phyloP scores from a whole-genome alignment of 2,113 vertebrate genomes.

The Pelvicachromis taeniatus region DNA sequence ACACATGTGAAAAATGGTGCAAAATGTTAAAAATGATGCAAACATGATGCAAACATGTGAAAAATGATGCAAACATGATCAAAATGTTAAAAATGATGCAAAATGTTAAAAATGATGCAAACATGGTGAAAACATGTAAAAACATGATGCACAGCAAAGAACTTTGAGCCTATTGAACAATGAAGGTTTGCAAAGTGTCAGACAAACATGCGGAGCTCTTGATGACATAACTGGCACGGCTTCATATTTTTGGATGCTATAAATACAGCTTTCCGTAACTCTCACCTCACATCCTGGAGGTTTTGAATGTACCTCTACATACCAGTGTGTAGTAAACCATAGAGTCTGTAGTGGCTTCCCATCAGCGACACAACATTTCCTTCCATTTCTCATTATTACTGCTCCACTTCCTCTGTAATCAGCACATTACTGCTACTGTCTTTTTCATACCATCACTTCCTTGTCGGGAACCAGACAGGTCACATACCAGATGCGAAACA shows the following conservation, averaged over 20 bases:
- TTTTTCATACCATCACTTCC: conserved; percentile 11
- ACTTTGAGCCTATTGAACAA: not conserved
- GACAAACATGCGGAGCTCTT: not conserved
- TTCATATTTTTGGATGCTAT: not conserved
- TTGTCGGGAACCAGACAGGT: conserved; percentile 10
- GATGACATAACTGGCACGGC: not conserved
- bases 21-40: too few relatives aligned
- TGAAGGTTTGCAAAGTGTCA: not conserved
- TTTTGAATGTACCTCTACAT: not conserved
- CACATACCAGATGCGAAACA: conserved; percentile 27
- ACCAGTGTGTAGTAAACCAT: not conserved
- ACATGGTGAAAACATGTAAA: too few relatives aligned
- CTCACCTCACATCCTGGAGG: not conserved
- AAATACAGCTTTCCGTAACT: not conserved
- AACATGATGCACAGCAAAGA: not conserved
- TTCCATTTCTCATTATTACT: not conserved
- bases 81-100: too few relatives aligned
- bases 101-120: too few relatives aligned
- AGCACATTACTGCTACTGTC: not conserved
- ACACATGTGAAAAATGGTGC: too few relatives aligned
- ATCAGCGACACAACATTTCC: not conserved
- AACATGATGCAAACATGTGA: too few relatives aligned
- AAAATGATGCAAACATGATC: too few relatives aligned
- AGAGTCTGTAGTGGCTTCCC: fast-evolving
- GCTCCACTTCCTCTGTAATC: not conserved